These are phyloP conservation scores for Anas bahamensis DNA, from an alignment of 2,797 vertebrate genomes.

Conservation along the genomic window DNA sequence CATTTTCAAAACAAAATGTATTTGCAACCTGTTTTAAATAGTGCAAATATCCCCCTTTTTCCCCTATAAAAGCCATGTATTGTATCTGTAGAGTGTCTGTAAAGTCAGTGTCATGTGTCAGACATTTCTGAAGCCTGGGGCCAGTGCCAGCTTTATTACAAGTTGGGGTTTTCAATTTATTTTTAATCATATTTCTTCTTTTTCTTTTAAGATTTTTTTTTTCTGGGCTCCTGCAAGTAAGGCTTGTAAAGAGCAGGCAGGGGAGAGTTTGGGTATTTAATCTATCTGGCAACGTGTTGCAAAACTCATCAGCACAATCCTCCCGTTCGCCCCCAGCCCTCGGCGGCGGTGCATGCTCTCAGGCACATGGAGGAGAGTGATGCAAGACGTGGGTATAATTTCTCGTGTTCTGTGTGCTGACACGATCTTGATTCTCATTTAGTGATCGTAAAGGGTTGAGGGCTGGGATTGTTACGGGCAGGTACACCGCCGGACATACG, in stretches of 20 bases:
- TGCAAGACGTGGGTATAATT: neutral
- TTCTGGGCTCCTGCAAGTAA: neutral
- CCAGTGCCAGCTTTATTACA: slow-evolving; percentile 93
- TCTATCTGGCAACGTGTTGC: neutral
- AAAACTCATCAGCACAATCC: neutral
- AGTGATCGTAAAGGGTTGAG: neutral
- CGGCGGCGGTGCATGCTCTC: neutral
- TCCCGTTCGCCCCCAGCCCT: neutral
- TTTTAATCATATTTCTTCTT: slow-evolving; percentile 60
- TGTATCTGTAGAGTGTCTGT: neutral
- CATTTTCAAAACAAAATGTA: slow-evolving; percentile 15
- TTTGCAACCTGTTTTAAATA: slow-evolving; percentile 47
- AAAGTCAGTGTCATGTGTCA: slow-evolving; percentile 15
- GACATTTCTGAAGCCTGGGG: slow-evolving; percentile 78
- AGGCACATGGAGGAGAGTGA: neutral
- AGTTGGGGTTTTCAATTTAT: slow-evolving; percentile 80
- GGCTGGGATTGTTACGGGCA: neutral
- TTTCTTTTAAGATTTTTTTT: neutral
- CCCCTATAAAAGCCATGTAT: neutral
- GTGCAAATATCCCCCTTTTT: neutral
- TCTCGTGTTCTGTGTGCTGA: neutral
- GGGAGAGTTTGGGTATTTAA: neutral
- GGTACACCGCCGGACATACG: fast-evolving
- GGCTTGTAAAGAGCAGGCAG: neutral
- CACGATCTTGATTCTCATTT: neutral